Evolutionary conservation across 2,888 invertebrate species (phyloP).

Genomic region (Cryptocheilus praepositus): DNA sequence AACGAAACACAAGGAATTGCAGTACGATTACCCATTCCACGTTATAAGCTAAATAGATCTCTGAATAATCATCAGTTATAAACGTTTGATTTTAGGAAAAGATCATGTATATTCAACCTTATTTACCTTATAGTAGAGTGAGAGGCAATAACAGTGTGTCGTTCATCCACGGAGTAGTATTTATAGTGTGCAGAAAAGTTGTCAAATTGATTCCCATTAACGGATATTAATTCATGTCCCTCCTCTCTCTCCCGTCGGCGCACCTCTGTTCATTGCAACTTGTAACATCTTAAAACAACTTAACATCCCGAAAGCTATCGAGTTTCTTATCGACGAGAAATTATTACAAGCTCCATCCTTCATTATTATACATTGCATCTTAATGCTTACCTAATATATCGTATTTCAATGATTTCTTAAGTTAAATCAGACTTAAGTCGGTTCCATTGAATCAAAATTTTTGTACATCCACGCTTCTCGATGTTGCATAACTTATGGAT

Average conservation of each 20-base stretch:
- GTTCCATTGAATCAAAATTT: constrained; percentile 27
- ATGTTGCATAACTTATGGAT: constrained; percentile 20
- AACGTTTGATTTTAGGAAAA: too few relatives aligned
- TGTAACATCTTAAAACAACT: constrained; percentile 7
- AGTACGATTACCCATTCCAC: too few relatives aligned
- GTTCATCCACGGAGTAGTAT: background rate
- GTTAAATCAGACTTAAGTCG: constrained; percentile 31
- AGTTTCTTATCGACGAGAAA: constrained; percentile 5
- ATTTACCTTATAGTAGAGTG: too few relatives aligned
- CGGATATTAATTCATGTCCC: background rate
- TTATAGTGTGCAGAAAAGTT: background rate
- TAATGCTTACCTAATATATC: constrained; percentile 30
- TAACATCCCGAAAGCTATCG: constrained; percentile 10
- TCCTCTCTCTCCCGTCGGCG: too few relatives aligned
- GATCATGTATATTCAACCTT: too few relatives aligned
- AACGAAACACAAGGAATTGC: too few relatives aligned
- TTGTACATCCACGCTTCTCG: constrained; percentile 26
- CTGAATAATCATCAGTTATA: too few relatives aligned
- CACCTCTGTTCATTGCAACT: background rate
- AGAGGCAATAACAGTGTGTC: background rate
- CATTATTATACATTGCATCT: constrained; percentile 37
- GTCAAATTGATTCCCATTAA: background rate
- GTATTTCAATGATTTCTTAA: constrained; percentile 29
- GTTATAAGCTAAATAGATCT: too few relatives aligned
- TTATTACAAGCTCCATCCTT: constrained; percentile 16